Conservation (phyloP, 2,888 invertebrate species). For the Noctua pronuba region DNA sequence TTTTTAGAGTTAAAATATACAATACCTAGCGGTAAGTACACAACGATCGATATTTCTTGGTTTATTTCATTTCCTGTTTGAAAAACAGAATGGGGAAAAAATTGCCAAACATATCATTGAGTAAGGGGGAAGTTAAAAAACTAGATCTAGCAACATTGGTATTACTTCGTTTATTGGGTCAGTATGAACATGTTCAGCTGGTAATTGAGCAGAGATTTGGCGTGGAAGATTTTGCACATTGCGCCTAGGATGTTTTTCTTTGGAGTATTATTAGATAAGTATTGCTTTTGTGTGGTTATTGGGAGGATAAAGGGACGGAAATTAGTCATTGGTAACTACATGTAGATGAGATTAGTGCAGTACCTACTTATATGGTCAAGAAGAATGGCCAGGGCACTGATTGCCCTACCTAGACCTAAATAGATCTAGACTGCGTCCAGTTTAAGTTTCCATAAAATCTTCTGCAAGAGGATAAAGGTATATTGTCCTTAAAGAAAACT, state of each 20-base stretch:
- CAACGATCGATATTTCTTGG: not conserved
- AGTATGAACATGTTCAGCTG: constrained; percentile 78
- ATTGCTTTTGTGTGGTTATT: constrained; percentile 50
- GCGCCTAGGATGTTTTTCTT: constrained; percentile 40
- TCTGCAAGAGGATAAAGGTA: not conserved
- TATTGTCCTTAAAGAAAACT: not conserved
- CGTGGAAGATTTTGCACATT: constrained; percentile 71
- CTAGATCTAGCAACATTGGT: not conserved
- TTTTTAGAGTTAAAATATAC: too few species aligned
- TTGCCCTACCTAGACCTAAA: not conserved
- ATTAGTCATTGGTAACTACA: constrained; percentile 17
- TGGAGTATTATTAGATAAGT: constrained; percentile 52
- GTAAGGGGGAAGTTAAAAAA: not conserved
- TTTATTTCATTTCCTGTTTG: not conserved
- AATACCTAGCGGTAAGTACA: not conserved
- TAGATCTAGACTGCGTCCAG: not conserved
- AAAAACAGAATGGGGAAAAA: not conserved
- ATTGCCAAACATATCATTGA: not conserved
- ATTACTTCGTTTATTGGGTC: constrained; percentile 79
- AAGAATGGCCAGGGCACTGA: not conserved
- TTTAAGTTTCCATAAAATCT: not conserved
- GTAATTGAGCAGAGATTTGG: constrained; percentile 73
- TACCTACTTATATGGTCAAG: not conserved
- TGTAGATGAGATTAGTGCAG: not conserved
- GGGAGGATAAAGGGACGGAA: constrained; percentile 1